Conservation (phyloP, 2,113 vertebrate species). For the Cephalopholis sonnerati region DNA sequence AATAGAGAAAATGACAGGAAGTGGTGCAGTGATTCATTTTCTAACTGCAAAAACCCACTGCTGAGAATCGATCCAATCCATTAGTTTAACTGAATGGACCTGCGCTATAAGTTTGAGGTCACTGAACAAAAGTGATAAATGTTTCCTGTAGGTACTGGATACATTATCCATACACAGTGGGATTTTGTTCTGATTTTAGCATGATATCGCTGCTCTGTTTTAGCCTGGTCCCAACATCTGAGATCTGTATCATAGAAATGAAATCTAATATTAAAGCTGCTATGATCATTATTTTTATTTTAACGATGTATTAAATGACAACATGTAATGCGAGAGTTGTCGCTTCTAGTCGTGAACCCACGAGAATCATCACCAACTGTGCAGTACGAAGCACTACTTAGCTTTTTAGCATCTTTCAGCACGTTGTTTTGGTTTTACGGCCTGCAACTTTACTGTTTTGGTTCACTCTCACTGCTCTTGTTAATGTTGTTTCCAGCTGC, state of each 20-base stretch:
- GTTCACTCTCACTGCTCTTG: not conserved
- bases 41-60: constrained; percentile 44
- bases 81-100: constrained; percentile 66
- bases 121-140: constrained; percentile 68
- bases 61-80: constrained; percentile 61
- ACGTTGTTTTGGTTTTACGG: constrained; percentile 5
- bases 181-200: constrained; percentile 1
- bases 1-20: constrained; percentile 58
- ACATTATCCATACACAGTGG: constrained; percentile 16
- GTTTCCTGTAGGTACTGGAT: constrained; percentile 34
- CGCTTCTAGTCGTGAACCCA: not conserved
- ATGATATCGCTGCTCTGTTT: not conserved
- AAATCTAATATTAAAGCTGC: not conserved
- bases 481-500: not conserved
- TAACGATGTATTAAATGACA: constrained; percentile 1
- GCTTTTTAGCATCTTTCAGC: constrained; percentile 21
- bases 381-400: not conserved
- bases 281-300: constrained; percentile 5
- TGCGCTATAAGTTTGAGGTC: constrained; percentile 56
- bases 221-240: not conserved
- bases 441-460: not conserved
- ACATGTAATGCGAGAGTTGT: not conserved
- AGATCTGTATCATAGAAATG: constrained; percentile 1
- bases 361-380: not conserved
- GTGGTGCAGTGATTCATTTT: constrained; percentile 63